These are phyloP conservation scores for Cantharis rufa DNA, from an alignment of 2,888 invertebrate species.

Conservation along the genomic window DNA sequence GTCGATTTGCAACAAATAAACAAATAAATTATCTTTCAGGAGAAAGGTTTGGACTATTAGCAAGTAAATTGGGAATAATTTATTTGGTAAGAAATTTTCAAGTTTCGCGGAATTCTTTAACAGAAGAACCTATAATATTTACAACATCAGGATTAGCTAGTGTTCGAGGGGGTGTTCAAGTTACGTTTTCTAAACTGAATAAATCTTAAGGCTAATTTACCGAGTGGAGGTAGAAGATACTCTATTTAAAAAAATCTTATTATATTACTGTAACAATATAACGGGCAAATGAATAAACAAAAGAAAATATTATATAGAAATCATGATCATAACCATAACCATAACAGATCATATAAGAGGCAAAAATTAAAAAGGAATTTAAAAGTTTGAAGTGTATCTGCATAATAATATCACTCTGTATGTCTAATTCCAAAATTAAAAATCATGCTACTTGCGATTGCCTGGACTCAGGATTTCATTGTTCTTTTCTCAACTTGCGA, in stretches of 20 bases:
- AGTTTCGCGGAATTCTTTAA: neutral
- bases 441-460: no score
- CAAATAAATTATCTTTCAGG: neutral
- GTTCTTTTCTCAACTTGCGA: no score
- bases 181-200: neutral
- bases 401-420: no score
- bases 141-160: neutral
- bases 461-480: no score
- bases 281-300: no score
- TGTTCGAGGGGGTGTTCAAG: neutral
- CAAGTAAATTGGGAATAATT: conserved; percentile 4
- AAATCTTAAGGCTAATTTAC: neutral
- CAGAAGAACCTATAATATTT: neutral
- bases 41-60: conserved; percentile 5
- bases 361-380: no score
- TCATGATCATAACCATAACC: no score
- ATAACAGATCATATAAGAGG: no score
- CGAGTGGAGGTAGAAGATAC: neutral
- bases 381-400: no score
- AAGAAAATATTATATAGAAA: no score
- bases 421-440: no score
- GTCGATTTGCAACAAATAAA: neutral
- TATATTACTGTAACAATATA: no score
- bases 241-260: neutral
- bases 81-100: neutral